Evolutionary conservation across 2,113 vertebrate genomes (phyloP).

Genomic region (Rissa tridactyla): DNA sequence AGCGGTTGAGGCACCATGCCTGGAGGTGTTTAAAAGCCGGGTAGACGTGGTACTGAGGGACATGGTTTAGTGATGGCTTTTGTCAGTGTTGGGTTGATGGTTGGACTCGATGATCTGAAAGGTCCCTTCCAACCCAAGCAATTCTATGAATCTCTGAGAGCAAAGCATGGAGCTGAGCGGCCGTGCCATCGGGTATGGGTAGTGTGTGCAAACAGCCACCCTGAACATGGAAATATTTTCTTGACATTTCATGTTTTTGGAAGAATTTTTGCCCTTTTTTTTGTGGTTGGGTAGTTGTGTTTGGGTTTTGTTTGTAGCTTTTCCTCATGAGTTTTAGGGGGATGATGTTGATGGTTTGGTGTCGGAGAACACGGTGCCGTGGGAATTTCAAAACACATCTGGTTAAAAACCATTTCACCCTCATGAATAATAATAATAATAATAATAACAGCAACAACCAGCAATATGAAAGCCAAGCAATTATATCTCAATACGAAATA

Average conservation of each 20-base stretch:
- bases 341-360: neutral
- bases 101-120: no score
- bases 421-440: neutral
- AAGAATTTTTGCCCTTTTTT: neutral
- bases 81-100: no score
- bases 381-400: neutral
- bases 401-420: neutral
- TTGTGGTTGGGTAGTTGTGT: neutral
- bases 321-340: neutral
- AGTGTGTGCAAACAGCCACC: neutral
- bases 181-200: rapidly evolving
- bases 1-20: no score
- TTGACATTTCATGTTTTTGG: neutral
- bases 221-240: neutral
- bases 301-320: neutral
- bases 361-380: neutral
- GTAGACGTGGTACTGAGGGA: no score
- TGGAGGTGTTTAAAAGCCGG: no score
- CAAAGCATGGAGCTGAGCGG: neutral
- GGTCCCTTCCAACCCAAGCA: no score
- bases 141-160: neutral
- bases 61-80: no score
- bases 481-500: neutral
- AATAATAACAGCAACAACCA: neutral
- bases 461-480: neutral